A percentile compares a stretch with the other conserved stretches of the same genome.
Conservation (phyloP, 2,113 vertebrate genomes). For the Phasianus colchicus region DNA sequence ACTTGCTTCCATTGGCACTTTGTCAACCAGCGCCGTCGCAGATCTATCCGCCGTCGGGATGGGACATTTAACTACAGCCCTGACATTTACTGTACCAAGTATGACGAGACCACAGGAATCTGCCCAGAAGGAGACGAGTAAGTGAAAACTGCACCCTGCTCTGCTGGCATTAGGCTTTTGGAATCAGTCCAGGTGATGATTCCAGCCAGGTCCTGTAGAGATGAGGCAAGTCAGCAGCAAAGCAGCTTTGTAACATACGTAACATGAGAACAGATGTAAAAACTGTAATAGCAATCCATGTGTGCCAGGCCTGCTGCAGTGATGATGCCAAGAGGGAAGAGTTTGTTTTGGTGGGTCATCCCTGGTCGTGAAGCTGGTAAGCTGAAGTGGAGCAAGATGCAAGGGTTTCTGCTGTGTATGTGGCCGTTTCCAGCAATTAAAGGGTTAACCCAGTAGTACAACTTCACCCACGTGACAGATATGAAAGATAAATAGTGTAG, state of each 20-base stretch:
- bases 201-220: conserved; percentile 16
- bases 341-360: background rate
- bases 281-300: background rate
- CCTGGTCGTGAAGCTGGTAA: rapidly evolving
- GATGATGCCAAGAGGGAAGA: background rate
- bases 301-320: background rate
- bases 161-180: conserved; percentile 35
- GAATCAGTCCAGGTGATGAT: conserved; percentile 45
- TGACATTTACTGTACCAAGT: conserved; percentile 97
- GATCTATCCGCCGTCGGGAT: conserved; percentile 94
- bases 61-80: conserved; percentile 99
- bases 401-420: background rate
- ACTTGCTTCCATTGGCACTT: conserved; percentile 99
- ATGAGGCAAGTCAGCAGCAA: conserved; percentile 47
- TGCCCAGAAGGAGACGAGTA: conserved; percentile 98
- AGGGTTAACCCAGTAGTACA: background rate
- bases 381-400: background rate
- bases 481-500: conserved; percentile 3
- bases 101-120: conserved; percentile 94
- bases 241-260: conserved; percentile 31
- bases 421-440: background rate
- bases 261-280: conserved; percentile 45
- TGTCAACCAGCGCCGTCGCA: conserved; percentile 93
- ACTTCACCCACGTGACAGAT: background rate
- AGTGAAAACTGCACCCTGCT: conserved; percentile 71